These are phyloP conservation scores for Pseudomyrmex cubaensis DNA, from an alignment of 1,140 invertebrate species.

Conservation along the genomic window DNA sequence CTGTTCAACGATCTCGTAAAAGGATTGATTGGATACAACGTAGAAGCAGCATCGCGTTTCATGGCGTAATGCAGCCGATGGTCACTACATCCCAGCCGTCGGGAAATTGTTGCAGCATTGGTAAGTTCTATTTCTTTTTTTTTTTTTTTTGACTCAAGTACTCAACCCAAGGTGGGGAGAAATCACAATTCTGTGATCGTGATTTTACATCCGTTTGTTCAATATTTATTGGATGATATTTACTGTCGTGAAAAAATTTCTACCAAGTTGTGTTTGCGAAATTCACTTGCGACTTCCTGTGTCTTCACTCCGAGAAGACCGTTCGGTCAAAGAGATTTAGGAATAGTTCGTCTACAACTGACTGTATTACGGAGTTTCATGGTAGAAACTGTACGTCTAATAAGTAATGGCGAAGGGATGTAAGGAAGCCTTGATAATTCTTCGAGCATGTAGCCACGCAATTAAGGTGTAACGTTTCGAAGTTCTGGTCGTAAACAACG, in stretches of 20 bases:
- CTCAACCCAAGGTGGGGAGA: too few species aligned
- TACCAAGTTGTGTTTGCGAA: too few species aligned
- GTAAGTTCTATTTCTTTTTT: constrained; percentile 14
- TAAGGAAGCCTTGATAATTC: constrained; percentile 80
- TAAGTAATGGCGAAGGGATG: constrained; percentile 69
- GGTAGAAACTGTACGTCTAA: constrained; percentile 50
- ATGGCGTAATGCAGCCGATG: constrained; percentile 79
- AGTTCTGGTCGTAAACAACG: constrained; percentile 84
- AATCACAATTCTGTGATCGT: too few species aligned
- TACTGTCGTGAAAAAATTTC: too few species aligned
- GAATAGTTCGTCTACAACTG: constrained; percentile 3
- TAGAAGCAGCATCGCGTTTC: constrained; percentile 74
- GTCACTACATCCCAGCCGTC: constrained; percentile 73
- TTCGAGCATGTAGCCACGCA: constrained; percentile 79
- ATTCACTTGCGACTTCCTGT: too few species aligned
- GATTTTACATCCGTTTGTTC: constrained; percentile 14
- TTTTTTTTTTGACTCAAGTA: not conserved
- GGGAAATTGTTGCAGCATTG: constrained; percentile 81
- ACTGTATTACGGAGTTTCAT: not conserved
- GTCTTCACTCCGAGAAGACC: not conserved
- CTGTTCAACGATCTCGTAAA: constrained; percentile 73
- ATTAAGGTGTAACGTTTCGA: constrained; percentile 83
- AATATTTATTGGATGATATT: not conserved
- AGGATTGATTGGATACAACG: constrained; percentile 73
- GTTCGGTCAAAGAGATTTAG: constrained; percentile 16